phyloP scores from a whole-genome alignment of 2,888 invertebrate genomes.

The Clivina fossor region DNA sequence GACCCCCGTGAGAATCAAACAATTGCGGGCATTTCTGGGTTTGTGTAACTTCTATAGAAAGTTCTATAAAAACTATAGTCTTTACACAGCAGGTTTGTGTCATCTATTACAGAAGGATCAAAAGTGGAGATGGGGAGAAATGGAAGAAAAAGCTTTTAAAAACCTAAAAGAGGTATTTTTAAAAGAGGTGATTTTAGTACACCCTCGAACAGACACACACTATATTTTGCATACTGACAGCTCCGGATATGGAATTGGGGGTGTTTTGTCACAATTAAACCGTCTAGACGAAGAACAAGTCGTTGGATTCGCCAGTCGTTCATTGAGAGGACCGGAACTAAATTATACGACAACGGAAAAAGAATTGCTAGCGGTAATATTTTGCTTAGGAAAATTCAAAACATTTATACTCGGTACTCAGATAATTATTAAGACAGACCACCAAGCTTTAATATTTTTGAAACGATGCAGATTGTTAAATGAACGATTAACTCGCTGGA shows the following conservation, averaged over 20 bases:
- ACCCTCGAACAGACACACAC: background rate
- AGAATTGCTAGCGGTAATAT: slow-evolving; percentile 13
- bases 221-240: slow-evolving; percentile 7
- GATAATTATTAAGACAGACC: slow-evolving; percentile 30
- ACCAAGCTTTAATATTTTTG: slow-evolving; percentile 35
- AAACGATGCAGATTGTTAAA: slow-evolving; percentile 21
- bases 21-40: slow-evolving; percentile 40
- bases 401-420: slow-evolving; percentile 12
- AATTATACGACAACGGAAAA: too few species aligned
- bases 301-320: slow-evolving; percentile 1
- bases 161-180: slow-evolving; percentile 2
- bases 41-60: slow-evolving; percentile 19
- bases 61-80: slow-evolving; percentile 8
- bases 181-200: background rate
- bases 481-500: slow-evolving; percentile 32
- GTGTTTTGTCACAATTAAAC: slow-evolving; percentile 2
- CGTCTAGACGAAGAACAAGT: background rate
- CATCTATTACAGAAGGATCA: slow-evolving; percentile 1
- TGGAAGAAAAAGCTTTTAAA: slow-evolving; percentile 3
- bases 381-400: slow-evolving; percentile 14
- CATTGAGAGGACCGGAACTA: slow-evolving; percentile 8
- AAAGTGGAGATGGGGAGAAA: slow-evolving; percentile 8
- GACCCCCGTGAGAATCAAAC: slow-evolving; percentile 39
- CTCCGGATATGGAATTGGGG: slow-evolving; percentile 3
- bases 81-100: background rate